Conservation (phyloP, 2,888 invertebrate species). For the Charanyca ferruginea region DNA sequence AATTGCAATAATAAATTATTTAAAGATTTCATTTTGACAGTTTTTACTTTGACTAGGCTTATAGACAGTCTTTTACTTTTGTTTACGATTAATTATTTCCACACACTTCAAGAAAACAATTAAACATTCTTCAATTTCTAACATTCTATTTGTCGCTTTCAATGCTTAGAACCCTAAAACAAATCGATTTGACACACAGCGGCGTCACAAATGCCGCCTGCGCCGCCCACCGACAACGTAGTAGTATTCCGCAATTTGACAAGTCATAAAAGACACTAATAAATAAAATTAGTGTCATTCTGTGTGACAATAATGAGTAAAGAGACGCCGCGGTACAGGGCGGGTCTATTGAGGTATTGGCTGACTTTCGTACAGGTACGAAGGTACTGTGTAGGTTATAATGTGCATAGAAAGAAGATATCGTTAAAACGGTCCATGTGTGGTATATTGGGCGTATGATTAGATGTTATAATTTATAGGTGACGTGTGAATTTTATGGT, state of each 20-base stretch:
- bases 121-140: neutral
- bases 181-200: conserved; percentile 79
- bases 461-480: conserved; percentile 64
- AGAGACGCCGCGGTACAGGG: conserved; percentile 75
- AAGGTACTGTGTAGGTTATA: conserved; percentile 25
- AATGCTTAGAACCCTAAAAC: conserved; percentile 68
- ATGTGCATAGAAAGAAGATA: conserved; percentile 31
- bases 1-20: too few species aligned
- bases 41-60: too few species aligned
- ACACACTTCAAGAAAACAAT: neutral
- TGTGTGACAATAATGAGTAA: conserved; percentile 74
- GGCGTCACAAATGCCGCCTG: conserved; percentile 67
- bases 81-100: neutral
- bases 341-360: conserved; percentile 63
- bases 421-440: conserved; percentile 68
- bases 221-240: conserved; percentile 63
- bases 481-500: conserved; percentile 54
- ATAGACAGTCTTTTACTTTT: too few species aligned
- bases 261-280: conserved; percentile 84
- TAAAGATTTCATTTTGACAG: too few species aligned
- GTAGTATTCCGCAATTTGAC: conserved; percentile 83
- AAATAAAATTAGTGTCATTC: conserved; percentile 87
- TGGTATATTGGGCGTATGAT: conserved; percentile 76
- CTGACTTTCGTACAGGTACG: conserved; percentile 30
- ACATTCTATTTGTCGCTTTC: conserved; percentile 10